A percentile compares a stretch with the other conserved stretches of the same genome.
phyloP scores from a whole-genome alignment of 2,113 vertebrate species.

The Hymenochirus boettgeri region DNA sequence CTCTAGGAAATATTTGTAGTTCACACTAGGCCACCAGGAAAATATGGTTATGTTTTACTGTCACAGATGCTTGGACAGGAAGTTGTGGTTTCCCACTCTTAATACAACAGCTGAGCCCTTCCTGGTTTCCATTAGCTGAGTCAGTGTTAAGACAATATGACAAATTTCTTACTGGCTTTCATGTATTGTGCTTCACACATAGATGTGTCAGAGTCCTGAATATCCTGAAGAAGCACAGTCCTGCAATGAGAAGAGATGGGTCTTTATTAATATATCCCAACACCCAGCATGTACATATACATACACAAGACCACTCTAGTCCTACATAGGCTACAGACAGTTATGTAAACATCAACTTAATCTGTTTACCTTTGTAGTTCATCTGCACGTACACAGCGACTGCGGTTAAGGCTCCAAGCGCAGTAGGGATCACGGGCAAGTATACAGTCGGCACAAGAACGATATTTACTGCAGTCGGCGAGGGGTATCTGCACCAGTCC shows the following conservation, averaged over 20 bases:
- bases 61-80: no score
- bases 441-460: conserved; percentile 83
- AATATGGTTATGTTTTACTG: no score
- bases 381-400: conserved; percentile 75
- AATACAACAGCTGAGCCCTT: background rate
- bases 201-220: conserved; percentile 44
- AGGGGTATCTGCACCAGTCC: conserved; percentile 86
- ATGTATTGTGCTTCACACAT: conserved; percentile 52
- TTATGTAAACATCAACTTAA: no score
- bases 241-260: conserved; percentile 33
- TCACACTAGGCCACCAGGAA: no score
- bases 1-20: no score
- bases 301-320: no score
- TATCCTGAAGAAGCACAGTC: conserved; percentile 58
- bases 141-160: background rate
- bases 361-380: conserved; percentile 62
- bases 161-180: conserved; percentile 57
- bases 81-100: no score
- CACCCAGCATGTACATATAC: no score
- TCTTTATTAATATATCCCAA: no score
- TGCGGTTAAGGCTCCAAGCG: conserved; percentile 81
- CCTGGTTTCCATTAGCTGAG: background rate
- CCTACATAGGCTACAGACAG: no score
- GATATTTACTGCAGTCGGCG: conserved; percentile 86
- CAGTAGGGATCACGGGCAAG: conserved; percentile 91